Evolutionary conservation across 1,140 invertebrate species (phyloP).

Genomic region (Ectropis grisescens): DNA sequence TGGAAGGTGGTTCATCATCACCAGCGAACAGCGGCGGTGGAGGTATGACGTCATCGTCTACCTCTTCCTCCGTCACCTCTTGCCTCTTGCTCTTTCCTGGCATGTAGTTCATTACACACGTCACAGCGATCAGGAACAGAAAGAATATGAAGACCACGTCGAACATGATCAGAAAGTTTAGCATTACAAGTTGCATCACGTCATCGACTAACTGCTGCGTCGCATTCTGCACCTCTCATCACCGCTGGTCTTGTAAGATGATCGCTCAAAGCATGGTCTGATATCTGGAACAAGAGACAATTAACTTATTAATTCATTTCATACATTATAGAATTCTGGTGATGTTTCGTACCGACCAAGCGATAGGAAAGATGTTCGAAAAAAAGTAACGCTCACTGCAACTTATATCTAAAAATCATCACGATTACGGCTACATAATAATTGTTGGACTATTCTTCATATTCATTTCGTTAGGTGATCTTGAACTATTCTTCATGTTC

Average conservation of each 20-base stretch:
- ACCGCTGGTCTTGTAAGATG: conserved; percentile 6
- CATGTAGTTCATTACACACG: conserved; percentile 84
- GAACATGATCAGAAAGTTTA: conserved; percentile 89
- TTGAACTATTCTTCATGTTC: too few species aligned
- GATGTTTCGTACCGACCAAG: too few species aligned
- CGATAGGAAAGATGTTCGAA: too few species aligned
- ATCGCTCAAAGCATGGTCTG: conserved; percentile 4
- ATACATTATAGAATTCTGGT: too few species aligned
- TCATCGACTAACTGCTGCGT: conserved; percentile 20
- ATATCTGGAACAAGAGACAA: conserved; percentile 17
- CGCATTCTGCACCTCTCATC: conserved; percentile 36
- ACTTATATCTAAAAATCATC: too few species aligned
- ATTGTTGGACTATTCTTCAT: too few species aligned
- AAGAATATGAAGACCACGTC: conserved; percentile 89
- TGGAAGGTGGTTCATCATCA: conserved; percentile 35
- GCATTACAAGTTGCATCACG: conserved; percentile 84
- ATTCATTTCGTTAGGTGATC: too few species aligned
- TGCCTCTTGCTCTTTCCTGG: conserved; percentile 61
- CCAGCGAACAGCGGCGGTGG: conserved; percentile 58
- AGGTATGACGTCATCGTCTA: conserved; percentile 62
- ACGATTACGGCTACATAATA: too few species aligned
- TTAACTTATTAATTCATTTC: too few species aligned
- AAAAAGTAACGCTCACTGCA: too few species aligned
- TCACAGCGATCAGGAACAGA: conserved; percentile 84
- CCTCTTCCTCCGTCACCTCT: conserved; percentile 45